phyloP scores from a whole-genome alignment of 2,888 invertebrate genomes.

The Limnephilus lunatus region DNA sequence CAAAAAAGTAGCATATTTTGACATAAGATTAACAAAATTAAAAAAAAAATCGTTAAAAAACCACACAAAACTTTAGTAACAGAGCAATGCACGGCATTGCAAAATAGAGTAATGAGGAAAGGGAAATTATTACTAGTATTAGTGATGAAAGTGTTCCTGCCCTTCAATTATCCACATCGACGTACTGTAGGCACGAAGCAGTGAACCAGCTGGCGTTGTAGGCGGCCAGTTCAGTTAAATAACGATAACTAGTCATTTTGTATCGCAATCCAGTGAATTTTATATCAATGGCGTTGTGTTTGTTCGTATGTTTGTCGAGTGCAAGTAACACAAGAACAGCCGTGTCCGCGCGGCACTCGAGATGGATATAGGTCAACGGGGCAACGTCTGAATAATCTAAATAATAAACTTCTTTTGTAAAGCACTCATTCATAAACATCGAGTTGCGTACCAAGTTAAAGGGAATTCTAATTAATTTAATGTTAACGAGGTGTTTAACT shows the following conservation, averaged over 20 bases:
- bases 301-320: background rate
- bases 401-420: background rate
- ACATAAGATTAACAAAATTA: no score
- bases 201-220: background rate
- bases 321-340: background rate
- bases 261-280: background rate
- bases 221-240: background rate
- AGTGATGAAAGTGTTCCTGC: background rate
- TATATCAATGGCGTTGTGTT: background rate
- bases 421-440: background rate
- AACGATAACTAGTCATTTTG: background rate
- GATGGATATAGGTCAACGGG: slow-evolving; percentile 3
- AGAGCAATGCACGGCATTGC: no score
- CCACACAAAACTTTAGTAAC: no score
- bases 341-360: background rate
- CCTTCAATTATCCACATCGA: background rate
- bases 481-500: background rate
- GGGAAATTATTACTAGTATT: background rate
- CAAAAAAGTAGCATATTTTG: no score
- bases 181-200: background rate
- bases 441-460: background rate
- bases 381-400: slow-evolving; percentile 4
- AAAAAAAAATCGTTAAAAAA: no score
- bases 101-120: background rate
- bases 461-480: background rate